Evolutionary conservation across 2,113 vertebrate species (phyloP), one percentile per base, ranked within the genome.

Genomic region (Clarias macrocephalus): DNA sequence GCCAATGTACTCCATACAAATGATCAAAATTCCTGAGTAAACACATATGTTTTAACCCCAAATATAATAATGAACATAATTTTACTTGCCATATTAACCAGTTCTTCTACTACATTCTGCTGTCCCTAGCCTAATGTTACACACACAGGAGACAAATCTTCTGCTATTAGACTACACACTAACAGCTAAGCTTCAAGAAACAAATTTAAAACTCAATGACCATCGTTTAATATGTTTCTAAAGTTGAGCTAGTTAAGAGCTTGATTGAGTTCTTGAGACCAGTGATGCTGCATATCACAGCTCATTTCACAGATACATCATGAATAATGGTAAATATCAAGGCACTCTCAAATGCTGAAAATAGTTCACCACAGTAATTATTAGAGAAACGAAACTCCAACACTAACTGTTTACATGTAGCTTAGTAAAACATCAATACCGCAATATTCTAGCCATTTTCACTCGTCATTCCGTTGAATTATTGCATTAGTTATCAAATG

Each of bases 241-340:
- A 65, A 28, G 12, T 12, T n/a, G 63, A n/a, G 25, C 10, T 13
- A 25, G 25, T 11, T 65, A 28, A 65, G 63, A 13, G 63, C 63
- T 65, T 65, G n/a, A 65, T 65, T 65, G n/a, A 65, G 63, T 28
- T 28, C 25, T 3, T 65, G 25, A 65, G 63, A 25, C 33, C 79
- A 88, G 88, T 79, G 80, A 37, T 18, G n/a, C 83, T 82, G 33
- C 62, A 33, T 37, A 72, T 54, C 56, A 80, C 62, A 65, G 62
- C 86, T 85, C 72, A 72, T 89, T 86, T 82, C 80, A 70, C 63
- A 66, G 52, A 70, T 52, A 60, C 3, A 13, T 6, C 5, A 66
- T 81, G 76, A 65, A 81, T 68, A 85, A 52, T 75, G 57, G 12
- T 88, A 59, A 83, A 83, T 54, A 42, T 73, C 63, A 73, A 2